Conservation (phyloP, 92 coral and sea anemone species). For the Metridium senile region DNA sequence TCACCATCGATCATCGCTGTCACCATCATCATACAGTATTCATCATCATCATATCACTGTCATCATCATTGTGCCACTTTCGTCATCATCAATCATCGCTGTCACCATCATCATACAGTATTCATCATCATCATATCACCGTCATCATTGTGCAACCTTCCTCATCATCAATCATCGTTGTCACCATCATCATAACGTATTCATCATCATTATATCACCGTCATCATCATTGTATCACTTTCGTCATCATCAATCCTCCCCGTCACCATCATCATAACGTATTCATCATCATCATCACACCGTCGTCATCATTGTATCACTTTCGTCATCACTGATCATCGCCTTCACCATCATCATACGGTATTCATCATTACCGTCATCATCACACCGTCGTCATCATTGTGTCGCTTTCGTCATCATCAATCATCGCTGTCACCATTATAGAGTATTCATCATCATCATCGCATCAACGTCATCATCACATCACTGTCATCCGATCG, state of each 20-base stretch:
- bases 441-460: neutral
- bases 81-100: too few species aligned
- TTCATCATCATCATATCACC: too few species aligned
- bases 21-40: neutral
- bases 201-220: conserved; percentile 1
- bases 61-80: neutral
- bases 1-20: neutral
- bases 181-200: conserved; percentile 4
- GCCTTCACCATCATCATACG: neutral
- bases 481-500: too few species aligned
- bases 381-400: neutral
- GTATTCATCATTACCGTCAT: neutral
- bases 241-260: neutral
- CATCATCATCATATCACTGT: neutral
- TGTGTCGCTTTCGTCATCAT: neutral
- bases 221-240: neutral
- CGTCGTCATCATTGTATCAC: neutral
- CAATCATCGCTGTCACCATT: neutral
- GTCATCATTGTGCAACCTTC: too few species aligned
- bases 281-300: neutral
- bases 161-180: conserved; percentile 6
- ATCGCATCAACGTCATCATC: neutral
- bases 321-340: conserved; percentile 1
- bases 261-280: conserved; percentile 1
- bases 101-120: conserved; percentile 14